Evolutionary conservation across 2,888 invertebrate genomes (phyloP), one percentile per base, ranked within the genome.

Genomic region (Stenoptilia bipunctidactyla): DNA sequence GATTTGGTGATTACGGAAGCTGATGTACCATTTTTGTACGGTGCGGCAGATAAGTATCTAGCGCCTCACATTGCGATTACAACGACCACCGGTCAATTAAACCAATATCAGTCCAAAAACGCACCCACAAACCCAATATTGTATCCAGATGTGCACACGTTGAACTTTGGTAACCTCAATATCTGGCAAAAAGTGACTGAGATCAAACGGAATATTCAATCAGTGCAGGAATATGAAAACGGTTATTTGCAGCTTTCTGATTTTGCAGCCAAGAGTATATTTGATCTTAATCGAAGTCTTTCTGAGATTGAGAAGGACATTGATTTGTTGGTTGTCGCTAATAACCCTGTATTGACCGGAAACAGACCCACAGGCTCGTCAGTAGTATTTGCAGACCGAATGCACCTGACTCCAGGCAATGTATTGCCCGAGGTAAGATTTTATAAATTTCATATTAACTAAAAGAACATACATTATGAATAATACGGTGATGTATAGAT

Each of bases 1-100:
- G 88, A 89, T 56, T 53, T 87, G 25, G 76, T 88, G 1, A 61
- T 89, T 30, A 72, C 84, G 2, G 88, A 89, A 58, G 74, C 80
- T n/a, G 68, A 86, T 5, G 65, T 79, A 2, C 85, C 86, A 0
- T 40, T 83, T 0, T 52, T 85, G 30, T 85, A 82, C 41, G 85
- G 77, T 0, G 74, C 85, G 13, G 85, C 85, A 13, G 75, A 86
- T 34, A 83, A 84, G 48, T 88, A 87, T 51, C 58, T 80, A 25
- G 76, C 68, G 15, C 86, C 87, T 2, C 74, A 86, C 34, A 85
- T 89, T 41, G 72, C 84, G 2, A 74, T 87, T 3, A 75, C 83
- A 5, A 67, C 86, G 0, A 62, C 85, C 5, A 83, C 74, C 43
- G 85, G 85, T 0, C 71, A 70, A 45, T 58, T 82, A 38, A 71